phyloP scores from a whole-genome alignment of 2,888 invertebrate genomes.

The Andrena hattorfiana region DNA sequence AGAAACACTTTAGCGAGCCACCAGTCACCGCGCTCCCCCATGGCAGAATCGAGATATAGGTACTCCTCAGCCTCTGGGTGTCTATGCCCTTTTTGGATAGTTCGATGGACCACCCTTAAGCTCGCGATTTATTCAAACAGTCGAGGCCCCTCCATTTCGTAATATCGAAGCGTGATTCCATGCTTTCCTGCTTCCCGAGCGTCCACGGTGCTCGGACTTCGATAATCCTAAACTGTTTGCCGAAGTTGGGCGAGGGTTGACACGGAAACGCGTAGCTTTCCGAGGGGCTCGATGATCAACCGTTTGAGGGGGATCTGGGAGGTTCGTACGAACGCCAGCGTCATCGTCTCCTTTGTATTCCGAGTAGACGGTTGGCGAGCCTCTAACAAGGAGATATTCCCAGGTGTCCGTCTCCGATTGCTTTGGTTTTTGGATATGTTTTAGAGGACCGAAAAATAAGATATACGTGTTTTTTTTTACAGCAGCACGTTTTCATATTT shows the following conservation, averaged over 20 bases:
- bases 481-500: no score
- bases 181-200: constrained; percentile 23
- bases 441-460: no score
- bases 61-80: not conserved
- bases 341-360: not conserved
- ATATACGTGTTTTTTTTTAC: no score
- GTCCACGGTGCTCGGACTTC: constrained; percentile 41
- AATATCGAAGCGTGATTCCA: constrained; percentile 40
- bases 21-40: constrained; percentile 1
- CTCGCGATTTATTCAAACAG: constrained; percentile 55
- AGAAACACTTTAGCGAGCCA: constrained; percentile 25
- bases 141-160: constrained; percentile 13
- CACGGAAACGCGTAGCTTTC: not conserved
- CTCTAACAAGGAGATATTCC: no score
- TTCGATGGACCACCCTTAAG: constrained; percentile 7
- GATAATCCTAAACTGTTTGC: constrained; percentile 68
- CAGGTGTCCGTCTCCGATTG: no score
- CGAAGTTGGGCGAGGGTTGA: constrained; percentile 25
- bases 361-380: not conserved
- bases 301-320: not conserved
- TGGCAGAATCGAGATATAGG: not conserved
- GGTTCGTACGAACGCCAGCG: not conserved
- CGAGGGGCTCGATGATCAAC: constrained; percentile 5
- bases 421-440: no score
- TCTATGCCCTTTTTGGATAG: not conserved